Evolutionary conservation across 2,797 vertebrate genomes (phyloP).

Genomic region (Natrix natrix): DNA sequence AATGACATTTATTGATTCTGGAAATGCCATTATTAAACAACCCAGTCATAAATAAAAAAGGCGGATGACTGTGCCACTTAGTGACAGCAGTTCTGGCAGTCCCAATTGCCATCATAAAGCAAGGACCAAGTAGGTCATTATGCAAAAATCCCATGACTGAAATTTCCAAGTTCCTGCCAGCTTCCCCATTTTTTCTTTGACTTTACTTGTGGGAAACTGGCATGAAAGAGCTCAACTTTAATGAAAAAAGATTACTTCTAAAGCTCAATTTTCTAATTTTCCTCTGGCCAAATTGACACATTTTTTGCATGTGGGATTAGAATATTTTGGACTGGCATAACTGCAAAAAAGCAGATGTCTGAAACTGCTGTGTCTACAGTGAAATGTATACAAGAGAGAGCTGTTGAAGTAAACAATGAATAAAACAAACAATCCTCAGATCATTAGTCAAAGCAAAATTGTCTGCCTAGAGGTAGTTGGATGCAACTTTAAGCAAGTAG

Average conservation of each 20-base stretch:
- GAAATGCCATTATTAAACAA: not conserved
- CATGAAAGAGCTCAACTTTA: not conserved
- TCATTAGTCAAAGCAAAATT: not conserved
- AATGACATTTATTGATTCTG: not conserved
- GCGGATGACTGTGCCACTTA: not conserved
- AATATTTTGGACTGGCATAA: not conserved
- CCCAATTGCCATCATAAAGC: not conserved
- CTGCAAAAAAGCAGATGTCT: conserved; percentile 22
- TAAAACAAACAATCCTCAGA: conserved; percentile 4
- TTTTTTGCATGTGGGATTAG: not conserved
- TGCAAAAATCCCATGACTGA: not conserved
- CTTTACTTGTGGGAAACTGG: not conserved
- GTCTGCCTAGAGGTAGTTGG: not conserved
- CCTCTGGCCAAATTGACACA: not conserved
- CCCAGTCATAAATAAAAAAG: not conserved
- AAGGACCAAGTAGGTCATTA: not conserved
- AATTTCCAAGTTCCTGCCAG: not conserved
- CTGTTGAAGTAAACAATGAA: not conserved
- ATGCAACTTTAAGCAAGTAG: not conserved
- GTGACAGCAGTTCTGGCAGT: not conserved
- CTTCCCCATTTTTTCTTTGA: not conserved
- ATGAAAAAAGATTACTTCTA: not conserved
- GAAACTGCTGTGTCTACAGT: conserved; percentile 20
- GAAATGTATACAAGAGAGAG: conserved; percentile 28
- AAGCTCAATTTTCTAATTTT: not conserved